Conservation (phyloP, 2,888 invertebrate genomes). For the Orthonevra nobilis region DNA sequence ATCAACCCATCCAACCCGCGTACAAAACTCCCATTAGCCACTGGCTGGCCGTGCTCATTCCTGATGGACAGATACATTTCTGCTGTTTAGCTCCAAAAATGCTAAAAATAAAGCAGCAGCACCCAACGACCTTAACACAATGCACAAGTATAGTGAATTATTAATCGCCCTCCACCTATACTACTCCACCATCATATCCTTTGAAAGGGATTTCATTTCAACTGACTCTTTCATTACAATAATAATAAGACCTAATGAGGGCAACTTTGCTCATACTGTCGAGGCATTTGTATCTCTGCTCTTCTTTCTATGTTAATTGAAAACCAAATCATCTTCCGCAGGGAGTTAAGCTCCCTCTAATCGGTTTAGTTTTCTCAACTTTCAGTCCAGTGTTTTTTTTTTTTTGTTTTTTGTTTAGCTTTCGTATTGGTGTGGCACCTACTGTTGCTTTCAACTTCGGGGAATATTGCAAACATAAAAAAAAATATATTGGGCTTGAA, state of each 20-base stretch:
- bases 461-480: constrained; percentile 28
- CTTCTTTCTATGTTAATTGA: constrained; percentile 56
- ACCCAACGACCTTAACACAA: constrained; percentile 15
- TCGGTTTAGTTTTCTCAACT: constrained; percentile 58
- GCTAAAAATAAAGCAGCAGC: background rate
- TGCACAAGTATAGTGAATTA: constrained; percentile 26
- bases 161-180: constrained; percentile 1
- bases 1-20: constrained; percentile 27
- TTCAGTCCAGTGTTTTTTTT: constrained; percentile 26
- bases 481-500: constrained; percentile 33
- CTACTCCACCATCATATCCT: constrained; percentile 5
- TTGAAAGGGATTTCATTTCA: constrained; percentile 10
- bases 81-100: constrained; percentile 7
- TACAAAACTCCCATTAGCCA: constrained; percentile 34
- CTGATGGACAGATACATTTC: constrained; percentile 32
- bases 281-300: background rate
- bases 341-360: constrained; percentile 45
- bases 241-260: constrained; percentile 36
- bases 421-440: no score
- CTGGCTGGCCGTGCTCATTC: background rate
- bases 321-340: constrained; percentile 55
- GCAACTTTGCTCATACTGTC: background rate
- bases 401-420: constrained; percentile 9
- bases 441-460: background rate
- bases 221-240: constrained; percentile 17